Evolutionary conservation across 2,888 invertebrate species (phyloP), one percentile per base, ranked within the genome.

Genomic region (Cosmia trapezina): DNA sequence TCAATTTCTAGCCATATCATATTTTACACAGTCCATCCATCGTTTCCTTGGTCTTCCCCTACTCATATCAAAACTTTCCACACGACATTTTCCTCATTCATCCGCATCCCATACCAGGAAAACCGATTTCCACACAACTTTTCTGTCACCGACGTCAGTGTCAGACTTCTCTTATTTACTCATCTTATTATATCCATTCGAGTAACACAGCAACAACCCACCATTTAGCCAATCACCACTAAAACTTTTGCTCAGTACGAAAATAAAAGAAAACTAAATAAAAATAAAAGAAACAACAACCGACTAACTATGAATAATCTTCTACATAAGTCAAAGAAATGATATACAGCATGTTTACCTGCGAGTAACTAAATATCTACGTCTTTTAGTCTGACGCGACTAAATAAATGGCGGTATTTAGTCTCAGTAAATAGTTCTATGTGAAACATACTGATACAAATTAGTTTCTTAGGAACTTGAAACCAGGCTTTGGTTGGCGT

Each of bases 291-390:
- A 60, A 63, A 53, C 22, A 60, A 53, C 19, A 56, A 60, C 41
- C 8, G 43, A 59, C 61, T 77, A 83, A 73, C 73, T 33, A 68
- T 57, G 54, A 86, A 49, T 65, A 69, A 83, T 73, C 49, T 41
- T 22, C 43, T 56, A 49, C 60, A 75, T 83, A 64, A 69, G 49
- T 83, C 73, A 75, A 17, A 73, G 37, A 70, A 73, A 79, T 83
- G 64, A 78, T 73, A 45, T 60, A 83, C 54, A 61, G 22, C 37
- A 37, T 81, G 86, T 86, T 84, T 84, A 86, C 86, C 86, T 86
- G 81, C 54, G 33, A 28, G 71, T 61, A 70, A 76, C 69, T 70
- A 72, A 85, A 73, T 63, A n/a, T 11, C 51, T 51, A 69, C 41
- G 19, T 53, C 70, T 71, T 57, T 76, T 83, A 70, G 69, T 75